Conservation (phyloP, 2,888 invertebrate species). For the Drosophila neotestacea region DNA sequence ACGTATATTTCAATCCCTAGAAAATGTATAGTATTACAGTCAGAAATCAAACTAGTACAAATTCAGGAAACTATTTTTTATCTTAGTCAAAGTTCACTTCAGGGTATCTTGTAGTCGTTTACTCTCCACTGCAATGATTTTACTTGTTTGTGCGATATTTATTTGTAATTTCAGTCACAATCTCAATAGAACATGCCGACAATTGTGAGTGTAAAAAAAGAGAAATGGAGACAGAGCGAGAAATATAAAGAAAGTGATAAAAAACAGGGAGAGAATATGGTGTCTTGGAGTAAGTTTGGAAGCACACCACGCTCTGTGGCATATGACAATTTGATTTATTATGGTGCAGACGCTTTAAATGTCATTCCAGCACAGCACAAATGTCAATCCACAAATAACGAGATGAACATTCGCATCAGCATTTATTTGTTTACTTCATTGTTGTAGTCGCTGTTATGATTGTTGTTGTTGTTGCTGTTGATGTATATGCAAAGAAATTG, state of each 20-base stretch:
- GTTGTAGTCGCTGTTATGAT: not conserved
- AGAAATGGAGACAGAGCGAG: not conserved
- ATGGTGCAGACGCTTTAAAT: constrained; percentile 74
- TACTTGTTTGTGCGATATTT: constrained; percentile 15
- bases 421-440: constrained; percentile 42
- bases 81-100: not conserved
- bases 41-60: too few relatives aligned
- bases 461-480: constrained; percentile 8
- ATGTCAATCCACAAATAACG: constrained; percentile 57
- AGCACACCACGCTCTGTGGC: constrained; percentile 35
- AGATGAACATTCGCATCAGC: constrained; percentile 62
- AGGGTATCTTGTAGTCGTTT: not conserved
- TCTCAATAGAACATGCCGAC: constrained; percentile 53
- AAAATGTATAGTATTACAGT: not conserved
- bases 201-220: constrained; percentile 16
- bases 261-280: not conserved
- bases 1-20: not conserved
- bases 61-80: not conserved
- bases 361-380: constrained; percentile 66
- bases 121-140: not conserved
- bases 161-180: constrained; percentile 65
- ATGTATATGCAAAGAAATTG: constrained; percentile 19
- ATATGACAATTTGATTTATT: constrained; percentile 75
- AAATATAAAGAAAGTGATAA: not conserved
- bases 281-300: constrained; percentile 52